These are phyloP conservation scores for Hassar affinis DNA, from an alignment of 2,113 vertebrate genomes.

Conservation along the genomic window DNA sequence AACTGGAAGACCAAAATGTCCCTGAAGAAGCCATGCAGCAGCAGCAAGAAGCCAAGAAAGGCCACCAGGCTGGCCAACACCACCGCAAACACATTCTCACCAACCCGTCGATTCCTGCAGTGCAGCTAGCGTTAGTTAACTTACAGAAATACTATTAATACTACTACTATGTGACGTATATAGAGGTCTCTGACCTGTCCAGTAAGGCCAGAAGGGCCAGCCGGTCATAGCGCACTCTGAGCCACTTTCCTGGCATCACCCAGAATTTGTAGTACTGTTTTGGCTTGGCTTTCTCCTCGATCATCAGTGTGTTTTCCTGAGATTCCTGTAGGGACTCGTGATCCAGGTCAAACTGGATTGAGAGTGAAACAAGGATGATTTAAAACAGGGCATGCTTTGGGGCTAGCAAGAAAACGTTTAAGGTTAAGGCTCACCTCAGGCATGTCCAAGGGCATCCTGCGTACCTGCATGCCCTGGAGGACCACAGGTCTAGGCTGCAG, in stretches of 20 bases:
- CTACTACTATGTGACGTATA: background rate
- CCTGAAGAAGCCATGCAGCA: slow-evolving; percentile 75
- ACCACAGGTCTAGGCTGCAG: slow-evolving; percentile 83
- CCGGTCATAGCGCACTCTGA: slow-evolving; percentile 75
- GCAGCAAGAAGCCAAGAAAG: slow-evolving; percentile 74
- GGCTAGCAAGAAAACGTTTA: background rate
- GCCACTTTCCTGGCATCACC: slow-evolving; percentile 76
- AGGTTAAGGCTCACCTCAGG: slow-evolving; percentile 69
- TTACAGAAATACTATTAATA: background rate
- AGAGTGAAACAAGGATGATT: background rate
- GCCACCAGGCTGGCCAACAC: slow-evolving; percentile 74
- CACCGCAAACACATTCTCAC: slow-evolving; percentile 74
- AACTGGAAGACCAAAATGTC: slow-evolving; percentile 83
- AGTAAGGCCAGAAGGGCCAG: slow-evolving; percentile 75
- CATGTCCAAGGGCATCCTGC: slow-evolving; percentile 85
- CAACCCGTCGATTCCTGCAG: slow-evolving; percentile 68
- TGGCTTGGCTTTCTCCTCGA: slow-evolving; percentile 78
- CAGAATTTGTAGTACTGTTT: slow-evolving; percentile 79
- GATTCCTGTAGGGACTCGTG: slow-evolving; percentile 88
- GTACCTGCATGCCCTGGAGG: slow-evolving; percentile 89
- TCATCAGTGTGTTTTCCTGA: slow-evolving; percentile 90
- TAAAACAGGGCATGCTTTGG: background rate
- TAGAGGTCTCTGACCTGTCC: slow-evolving; percentile 67
- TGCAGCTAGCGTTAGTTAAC: background rate
- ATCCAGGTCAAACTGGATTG: slow-evolving; percentile 82